Evolutionary conservation across 1,140 invertebrate genomes (phyloP).

Genomic region (Magallana ariakensis): DNA sequence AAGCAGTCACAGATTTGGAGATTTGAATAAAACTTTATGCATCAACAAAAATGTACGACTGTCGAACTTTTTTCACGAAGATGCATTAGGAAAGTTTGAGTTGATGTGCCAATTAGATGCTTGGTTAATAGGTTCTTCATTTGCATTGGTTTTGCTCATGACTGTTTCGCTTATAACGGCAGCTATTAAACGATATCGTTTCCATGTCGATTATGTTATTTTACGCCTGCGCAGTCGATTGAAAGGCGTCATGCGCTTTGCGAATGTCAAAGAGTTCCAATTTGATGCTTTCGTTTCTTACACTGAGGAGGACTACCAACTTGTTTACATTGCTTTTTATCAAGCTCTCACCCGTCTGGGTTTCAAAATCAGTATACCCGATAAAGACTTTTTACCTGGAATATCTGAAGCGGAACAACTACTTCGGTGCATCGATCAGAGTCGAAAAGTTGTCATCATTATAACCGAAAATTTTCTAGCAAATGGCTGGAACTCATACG

Average conservation of each 20-base stretch:
- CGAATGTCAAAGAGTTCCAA: not conserved
- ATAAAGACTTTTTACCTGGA: constrained; percentile 25
- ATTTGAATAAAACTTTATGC: not conserved
- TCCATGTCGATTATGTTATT: constrained; percentile 7
- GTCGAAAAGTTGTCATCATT: constrained; percentile 28
- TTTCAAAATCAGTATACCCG: constrained; percentile 31
- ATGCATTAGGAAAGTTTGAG: not conserved
- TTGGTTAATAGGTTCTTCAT: not conserved
- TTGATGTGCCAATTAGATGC: not conserved
- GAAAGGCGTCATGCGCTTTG: not conserved
- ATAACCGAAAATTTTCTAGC: constrained; percentile 24
- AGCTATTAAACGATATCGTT: not conserved
- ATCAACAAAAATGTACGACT: not conserved
- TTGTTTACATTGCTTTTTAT: not conserved
- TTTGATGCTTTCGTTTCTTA: constrained; percentile 13
- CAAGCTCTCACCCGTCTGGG: not conserved
- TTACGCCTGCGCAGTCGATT: not conserved
- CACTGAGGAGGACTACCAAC: not conserved
- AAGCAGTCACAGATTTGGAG: not conserved
- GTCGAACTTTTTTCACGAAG: not conserved
- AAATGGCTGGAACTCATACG: not conserved
- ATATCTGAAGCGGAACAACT: not conserved
- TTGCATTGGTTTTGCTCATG: not conserved
- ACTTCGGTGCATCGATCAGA: not conserved
- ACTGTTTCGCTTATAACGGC: not conserved